These are phyloP conservation scores for Nymphalis urticae DNA, from an alignment of 2,888 invertebrate species.

Conservation along the genomic window DNA sequence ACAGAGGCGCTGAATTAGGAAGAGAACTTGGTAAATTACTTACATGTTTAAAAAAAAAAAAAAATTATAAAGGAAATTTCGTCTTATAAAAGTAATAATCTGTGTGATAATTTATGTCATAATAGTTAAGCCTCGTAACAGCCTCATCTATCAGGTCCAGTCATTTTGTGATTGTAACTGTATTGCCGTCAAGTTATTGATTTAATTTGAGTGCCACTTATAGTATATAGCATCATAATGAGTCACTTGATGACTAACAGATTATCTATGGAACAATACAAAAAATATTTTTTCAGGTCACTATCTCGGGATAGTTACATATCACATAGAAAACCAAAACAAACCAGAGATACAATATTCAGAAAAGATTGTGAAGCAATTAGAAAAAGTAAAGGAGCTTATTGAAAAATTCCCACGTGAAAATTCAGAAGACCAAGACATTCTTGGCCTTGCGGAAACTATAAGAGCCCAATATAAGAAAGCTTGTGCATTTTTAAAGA, in stretches of 20 bases:
- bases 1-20: constrained; percentile 88
- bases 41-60: not conserved
- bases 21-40: constrained; percentile 86
- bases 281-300: constrained; percentile 73
- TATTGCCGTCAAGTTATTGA: too few relatives aligned
- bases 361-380: constrained; percentile 78
- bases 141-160: too few relatives aligned
- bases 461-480: constrained; percentile 87
- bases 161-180: too few relatives aligned
- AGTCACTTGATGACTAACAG: too few relatives aligned
- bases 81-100: too few relatives aligned
- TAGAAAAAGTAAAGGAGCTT: constrained; percentile 80
- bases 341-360: constrained; percentile 58
- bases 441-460: constrained; percentile 81
- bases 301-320: constrained; percentile 83
- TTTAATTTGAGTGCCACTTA: too few relatives aligned
- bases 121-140: too few relatives aligned
- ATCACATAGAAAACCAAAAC: constrained; percentile 63
- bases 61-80: not conserved
- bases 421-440: constrained; percentile 85
- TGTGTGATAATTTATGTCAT: too few relatives aligned
- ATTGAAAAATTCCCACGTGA: constrained; percentile 84
- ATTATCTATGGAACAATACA: too few relatives aligned
- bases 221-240: too few relatives aligned
- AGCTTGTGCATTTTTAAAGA: constrained; percentile 85